phyloP scores from a whole-genome alignment of 2,797 vertebrate species.

The Platyrinchus mystaceus region DNA sequence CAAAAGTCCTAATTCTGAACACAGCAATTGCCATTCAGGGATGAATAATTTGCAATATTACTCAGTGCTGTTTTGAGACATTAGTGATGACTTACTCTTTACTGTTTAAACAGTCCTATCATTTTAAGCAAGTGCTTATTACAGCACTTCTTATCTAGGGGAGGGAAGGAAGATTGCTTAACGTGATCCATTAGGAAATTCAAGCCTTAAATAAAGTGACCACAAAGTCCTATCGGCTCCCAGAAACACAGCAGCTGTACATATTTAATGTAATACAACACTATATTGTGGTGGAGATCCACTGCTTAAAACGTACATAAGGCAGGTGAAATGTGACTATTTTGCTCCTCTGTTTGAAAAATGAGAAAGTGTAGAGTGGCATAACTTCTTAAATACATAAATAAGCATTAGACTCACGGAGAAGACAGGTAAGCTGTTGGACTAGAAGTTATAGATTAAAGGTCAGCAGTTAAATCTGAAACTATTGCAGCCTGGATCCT shows the following conservation, averaged over 20 bases:
- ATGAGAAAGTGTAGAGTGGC: constrained; percentile 59
- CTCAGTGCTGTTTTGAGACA: constrained; percentile 15
- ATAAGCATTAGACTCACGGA: constrained; percentile 59
- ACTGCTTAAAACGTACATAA: constrained; percentile 58
- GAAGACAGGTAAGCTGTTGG: constrained; percentile 56
- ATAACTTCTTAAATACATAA: constrained; percentile 67
- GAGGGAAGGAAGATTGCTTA: constrained; percentile 60
- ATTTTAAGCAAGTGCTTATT: constrained; percentile 51
- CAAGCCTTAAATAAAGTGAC: constrained; percentile 78
- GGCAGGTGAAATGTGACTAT: constrained; percentile 66
- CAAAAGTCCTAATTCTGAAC: neutral
- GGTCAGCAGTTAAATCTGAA: constrained; percentile 49
- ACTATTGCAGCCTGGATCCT: neutral
- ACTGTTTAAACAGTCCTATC: neutral
- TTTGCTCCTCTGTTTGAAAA: constrained; percentile 73
- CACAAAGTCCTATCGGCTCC: constrained; percentile 78
- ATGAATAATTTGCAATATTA: neutral
- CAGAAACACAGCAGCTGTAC: constrained; percentile 76
- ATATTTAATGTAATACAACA: constrained; percentile 76
- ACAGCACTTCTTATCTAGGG: constrained; percentile 62
- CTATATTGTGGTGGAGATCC: constrained; percentile 71
- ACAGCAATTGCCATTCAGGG: neutral
- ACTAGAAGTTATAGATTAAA: constrained; percentile 35
- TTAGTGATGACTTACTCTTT: constrained; percentile 4
- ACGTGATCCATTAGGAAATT: constrained; percentile 75